phyloP scores from a whole-genome alignment of 2,888 invertebrate genomes.

The Diploptera punctata region DNA sequence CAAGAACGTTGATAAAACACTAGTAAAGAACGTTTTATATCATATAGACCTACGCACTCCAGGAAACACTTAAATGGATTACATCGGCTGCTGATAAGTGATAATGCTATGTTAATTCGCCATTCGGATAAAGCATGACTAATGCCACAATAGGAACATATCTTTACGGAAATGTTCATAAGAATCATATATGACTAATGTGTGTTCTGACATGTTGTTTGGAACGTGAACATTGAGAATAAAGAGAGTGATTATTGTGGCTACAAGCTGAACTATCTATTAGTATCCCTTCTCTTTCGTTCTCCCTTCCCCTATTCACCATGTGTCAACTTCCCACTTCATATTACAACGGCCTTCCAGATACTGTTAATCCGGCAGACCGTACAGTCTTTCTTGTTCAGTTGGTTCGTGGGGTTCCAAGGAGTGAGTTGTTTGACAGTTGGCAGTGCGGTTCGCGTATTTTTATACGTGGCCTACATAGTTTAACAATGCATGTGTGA shows the following conservation, averaged over 20 bases:
- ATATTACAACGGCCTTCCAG: conserved; percentile 4
- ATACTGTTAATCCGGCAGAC: not conserved
- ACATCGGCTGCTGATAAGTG: no score
- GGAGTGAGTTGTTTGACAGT: not conserved
- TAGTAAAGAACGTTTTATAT: no score
- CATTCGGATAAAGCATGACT: no score
- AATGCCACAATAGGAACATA: no score
- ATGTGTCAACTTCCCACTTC: not conserved
- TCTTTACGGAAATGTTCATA: no score
- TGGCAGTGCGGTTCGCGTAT: not conserved
- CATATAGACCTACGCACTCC: no score
- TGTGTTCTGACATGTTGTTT: not conserved
- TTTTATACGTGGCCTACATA: no score
- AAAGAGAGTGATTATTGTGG: not conserved
- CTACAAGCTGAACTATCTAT: not conserved
- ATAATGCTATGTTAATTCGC: no score
- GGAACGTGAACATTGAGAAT: not conserved
- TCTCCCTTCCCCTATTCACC: conserved; percentile 2
- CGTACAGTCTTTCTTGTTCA: not conserved
- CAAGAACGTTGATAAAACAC: no score
- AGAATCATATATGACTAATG: not conserved
- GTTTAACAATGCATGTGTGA: not conserved
- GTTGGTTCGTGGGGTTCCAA: not conserved
- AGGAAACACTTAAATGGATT: no score
- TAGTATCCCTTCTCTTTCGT: not conserved